Base-by-base conservation (phyloP, 35 echinoderm and acorn worm genomes). In the Heliocidaris erythrogramma region DNA sequence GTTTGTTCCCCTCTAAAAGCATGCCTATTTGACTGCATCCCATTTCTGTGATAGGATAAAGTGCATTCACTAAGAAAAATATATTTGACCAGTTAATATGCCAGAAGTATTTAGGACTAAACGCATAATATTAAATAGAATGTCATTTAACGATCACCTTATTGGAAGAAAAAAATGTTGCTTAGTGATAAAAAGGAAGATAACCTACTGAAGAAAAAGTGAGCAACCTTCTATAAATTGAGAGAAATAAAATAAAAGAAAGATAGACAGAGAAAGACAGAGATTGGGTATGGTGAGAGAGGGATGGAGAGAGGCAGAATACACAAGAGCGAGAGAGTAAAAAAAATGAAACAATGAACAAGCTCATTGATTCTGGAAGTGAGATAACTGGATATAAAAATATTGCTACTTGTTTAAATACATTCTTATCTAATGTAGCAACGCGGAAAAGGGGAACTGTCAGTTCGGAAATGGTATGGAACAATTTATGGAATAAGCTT, bases 351-450 rank as follows among this genome's bases (percentile, higher is more conserved):
- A 35, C 86, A 13, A 88, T 88, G n/a, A n/a, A n/a, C 47, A 31
- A 88, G 86, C 47, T 88, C 9, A 21, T 48, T 88, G 30, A 35
- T 48, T 88, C 7, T 35, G 86, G 86, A 35, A 31, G 13, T 35
- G 30, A 88, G 30, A 53, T 92, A 8, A 92, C 47, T 50, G 90
- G 90, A 49, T 92, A 92, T 53, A 92, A 27, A 92, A 92, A 92
- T 89, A 89, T 89, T 89, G 86, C 86, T 24, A 89, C 31, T 89
- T 35, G 13, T 89, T 89, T 89, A 35, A 30, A 89, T 30, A 84
- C 24, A 30, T 35, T 30, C 4, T 89, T 89, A 1, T 24, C 86
- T 13, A 89, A 0, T 89, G 30, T 89, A 24, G 86, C 86, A 89
- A 27, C 2, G 2, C 13, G 30, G 30, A 14, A 30, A 13, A 89